These are phyloP conservation scores for Drosophila lutescens DNA, from an alignment of 2,888 invertebrate species.

Conservation along the genomic window DNA sequence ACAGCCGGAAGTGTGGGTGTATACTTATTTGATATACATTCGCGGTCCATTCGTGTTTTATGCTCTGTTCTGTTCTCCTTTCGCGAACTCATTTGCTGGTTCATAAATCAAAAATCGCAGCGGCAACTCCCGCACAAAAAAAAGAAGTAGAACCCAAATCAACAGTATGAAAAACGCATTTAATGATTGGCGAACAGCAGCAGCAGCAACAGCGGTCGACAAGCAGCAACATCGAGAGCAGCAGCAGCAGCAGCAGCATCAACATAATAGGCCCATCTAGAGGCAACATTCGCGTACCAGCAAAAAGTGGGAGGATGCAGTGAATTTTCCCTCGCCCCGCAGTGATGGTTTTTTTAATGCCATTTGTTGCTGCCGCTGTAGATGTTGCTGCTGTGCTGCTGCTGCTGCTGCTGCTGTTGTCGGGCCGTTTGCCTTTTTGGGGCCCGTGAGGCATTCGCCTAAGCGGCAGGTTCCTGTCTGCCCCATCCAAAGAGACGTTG, in stretches of 20 bases:
- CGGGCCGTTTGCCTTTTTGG: constrained; percentile 79
- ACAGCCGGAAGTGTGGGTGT: constrained; percentile 83
- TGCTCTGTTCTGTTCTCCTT: constrained; percentile 25
- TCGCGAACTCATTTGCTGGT: constrained; percentile 69
- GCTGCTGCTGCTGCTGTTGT: constrained; percentile 56
- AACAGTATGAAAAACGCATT: constrained; percentile 72
- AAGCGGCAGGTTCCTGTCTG: constrained; percentile 79
- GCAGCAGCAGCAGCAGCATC: constrained; percentile 45
- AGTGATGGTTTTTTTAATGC: constrained; percentile 49
- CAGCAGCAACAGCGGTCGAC: constrained; percentile 52
- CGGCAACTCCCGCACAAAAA: constrained; percentile 76
- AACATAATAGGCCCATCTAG: constrained; percentile 56
- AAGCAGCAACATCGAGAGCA: constrained; percentile 62
- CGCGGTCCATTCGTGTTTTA: not conserved
- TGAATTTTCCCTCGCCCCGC: constrained; percentile 72
- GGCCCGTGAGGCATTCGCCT: constrained; percentile 77
- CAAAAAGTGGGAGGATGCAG: constrained; percentile 84
- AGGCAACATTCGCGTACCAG: constrained; percentile 53
- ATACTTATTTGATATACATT: constrained; percentile 70
- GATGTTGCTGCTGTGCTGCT: constrained; percentile 39
- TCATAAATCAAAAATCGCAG: constrained; percentile 76
- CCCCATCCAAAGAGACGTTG: constrained; percentile 66
- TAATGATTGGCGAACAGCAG: constrained; percentile 73
- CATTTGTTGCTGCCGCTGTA: constrained; percentile 46
- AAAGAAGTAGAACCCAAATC: constrained; percentile 32